Evolutionary conservation across 2,113 vertebrate genomes (phyloP).

Genomic region (Osmerus mordax): DNA sequence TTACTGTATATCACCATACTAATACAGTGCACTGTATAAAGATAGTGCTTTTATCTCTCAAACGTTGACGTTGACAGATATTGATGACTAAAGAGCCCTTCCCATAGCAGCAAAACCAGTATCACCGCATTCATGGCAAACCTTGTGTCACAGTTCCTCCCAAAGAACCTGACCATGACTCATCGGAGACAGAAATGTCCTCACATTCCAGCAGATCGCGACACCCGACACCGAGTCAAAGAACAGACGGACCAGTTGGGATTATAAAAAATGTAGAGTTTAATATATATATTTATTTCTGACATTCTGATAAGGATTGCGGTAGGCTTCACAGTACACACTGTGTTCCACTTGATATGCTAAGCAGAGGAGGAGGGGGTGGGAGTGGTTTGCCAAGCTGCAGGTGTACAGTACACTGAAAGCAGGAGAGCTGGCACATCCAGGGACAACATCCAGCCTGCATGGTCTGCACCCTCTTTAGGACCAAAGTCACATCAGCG

Average conservation of each 20-base stretch:
- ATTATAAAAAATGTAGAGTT: constrained; percentile 77
- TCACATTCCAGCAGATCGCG: too few species aligned
- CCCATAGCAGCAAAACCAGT: too few species aligned
- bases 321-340: constrained; percentile 76
- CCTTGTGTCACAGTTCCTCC: too few species aligned
- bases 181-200: too few species aligned
- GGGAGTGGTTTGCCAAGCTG: constrained; percentile 59
- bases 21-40: too few species aligned
- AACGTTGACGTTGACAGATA: too few species aligned
- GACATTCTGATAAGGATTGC: constrained; percentile 81
- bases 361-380: constrained; percentile 65
- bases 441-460: constrained; percentile 62
- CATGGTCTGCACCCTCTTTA: constrained; percentile 53
- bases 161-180: too few species aligned
- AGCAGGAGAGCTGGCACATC: constrained; percentile 68
- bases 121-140: too few species aligned
- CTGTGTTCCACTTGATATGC: constrained; percentile 77
- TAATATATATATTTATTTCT: constrained; percentile 77
- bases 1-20: too few species aligned
- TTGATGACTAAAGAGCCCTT: too few species aligned
- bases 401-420: constrained; percentile 65
- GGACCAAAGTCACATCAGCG: constrained; percentile 21
- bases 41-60: too few species aligned
- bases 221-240: not conserved
- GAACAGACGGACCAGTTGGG: constrained; percentile 43